phyloP scores from a whole-genome alignment of 1,140 invertebrate species.

The Pissodes strobi region DNA sequence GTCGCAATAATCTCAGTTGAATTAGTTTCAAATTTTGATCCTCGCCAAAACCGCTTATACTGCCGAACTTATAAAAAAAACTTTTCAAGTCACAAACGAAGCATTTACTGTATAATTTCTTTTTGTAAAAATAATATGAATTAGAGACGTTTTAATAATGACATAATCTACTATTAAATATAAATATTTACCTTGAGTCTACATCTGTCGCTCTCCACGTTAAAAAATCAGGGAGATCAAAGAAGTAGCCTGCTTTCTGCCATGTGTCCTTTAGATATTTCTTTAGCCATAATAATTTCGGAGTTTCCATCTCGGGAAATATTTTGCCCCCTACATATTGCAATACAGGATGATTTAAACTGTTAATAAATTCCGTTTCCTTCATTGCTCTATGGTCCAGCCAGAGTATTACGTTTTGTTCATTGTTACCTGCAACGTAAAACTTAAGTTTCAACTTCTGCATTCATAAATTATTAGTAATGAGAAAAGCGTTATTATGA shows the following conservation, averaged over 20 bases:
- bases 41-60: no score
- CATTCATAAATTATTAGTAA: no score
- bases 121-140: no score
- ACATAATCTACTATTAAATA: no score
- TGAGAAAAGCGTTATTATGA: no score
- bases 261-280: slow-evolving; percentile 73
- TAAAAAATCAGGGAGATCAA: slow-evolving; percentile 93
- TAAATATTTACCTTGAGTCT: slow-evolving; percentile 63
- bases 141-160: no score
- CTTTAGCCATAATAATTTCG: slow-evolving; percentile 95
- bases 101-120: no score
- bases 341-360: slow-evolving; percentile 73
- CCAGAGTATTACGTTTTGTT: slow-evolving; percentile 93
- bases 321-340: slow-evolving; percentile 89
- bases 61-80: no score
- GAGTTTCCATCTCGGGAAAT: slow-evolving; percentile 93
- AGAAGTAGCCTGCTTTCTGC: slow-evolving; percentile 73
- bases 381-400: slow-evolving; percentile 90
- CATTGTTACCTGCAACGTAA: slow-evolving; percentile 62
- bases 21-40: no score
- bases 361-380: slow-evolving; percentile 85
- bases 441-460: no score
- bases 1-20: no score
- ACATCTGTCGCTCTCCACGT: slow-evolving; percentile 88
- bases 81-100: no score